Evolutionary conservation across 2,797 vertebrate genomes (phyloP), one percentile per base, ranked within the genome.

Genomic region (Eospalax fontanierii): DNA sequence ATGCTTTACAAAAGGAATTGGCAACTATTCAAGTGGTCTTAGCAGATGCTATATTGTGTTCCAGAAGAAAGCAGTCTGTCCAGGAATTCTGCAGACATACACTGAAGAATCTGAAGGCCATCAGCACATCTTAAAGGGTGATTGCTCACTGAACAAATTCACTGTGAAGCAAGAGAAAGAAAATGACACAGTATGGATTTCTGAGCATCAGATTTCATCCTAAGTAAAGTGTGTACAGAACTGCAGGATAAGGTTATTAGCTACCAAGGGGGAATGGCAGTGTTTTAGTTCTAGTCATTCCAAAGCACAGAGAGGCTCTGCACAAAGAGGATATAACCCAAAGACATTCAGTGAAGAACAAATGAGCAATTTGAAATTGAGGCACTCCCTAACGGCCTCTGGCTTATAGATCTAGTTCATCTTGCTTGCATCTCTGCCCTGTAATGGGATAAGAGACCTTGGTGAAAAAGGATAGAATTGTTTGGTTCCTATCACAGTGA

Each of bases 131-230:
- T 82, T 57, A 59, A 46, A 59, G 43, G 84, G 21, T 11, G 16
- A 22, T 73, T 83, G 90, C 43, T 75, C 89, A 80, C 68, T 89
- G 80, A 90, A 57, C 76, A 35, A 84, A 91, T 85, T 89, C 46
- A 73, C 8, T 22, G 8, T 22, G 73, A 75, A 40, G 63, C 33
- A 35, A 92, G 35, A 91, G 61, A 85, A 81, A 87, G 83, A 21
- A 90, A 89, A 87, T 5, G 54, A 57, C 16, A 30, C 33, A 4
- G 12, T 10, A 2, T 68, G 70, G 38, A 57, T 50, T 30, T 22
- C 46, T 30, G 57, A 66, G 63, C 5, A 30, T 79, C 6, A 59
- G 83, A 57, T 93, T 89, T 89, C 59, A 82, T 76, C 26, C 65
- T 24, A 7, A 50, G 46, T 68, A 79, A 89, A 26, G 26, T 65